Evolutionary conservation across 2,797 vertebrate genomes (phyloP).

Genomic region (Xerus rutilus): DNA sequence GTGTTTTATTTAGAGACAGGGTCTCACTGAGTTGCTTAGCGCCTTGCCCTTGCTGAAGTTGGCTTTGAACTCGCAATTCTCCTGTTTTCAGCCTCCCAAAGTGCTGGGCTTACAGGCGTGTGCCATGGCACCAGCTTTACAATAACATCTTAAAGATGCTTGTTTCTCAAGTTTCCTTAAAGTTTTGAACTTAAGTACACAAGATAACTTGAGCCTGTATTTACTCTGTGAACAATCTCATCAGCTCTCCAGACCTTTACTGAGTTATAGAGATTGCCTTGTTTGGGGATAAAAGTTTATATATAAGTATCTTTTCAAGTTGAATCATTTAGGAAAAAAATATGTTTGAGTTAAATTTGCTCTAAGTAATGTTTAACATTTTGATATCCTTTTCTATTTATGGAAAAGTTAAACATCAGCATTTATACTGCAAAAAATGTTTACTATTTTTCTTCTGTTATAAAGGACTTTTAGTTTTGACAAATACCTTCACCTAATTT

Average conservation of each 20-base stretch:
- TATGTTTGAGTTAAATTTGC: conserved; percentile 10
- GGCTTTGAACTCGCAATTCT: too few relatives aligned
- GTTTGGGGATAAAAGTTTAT: background rate
- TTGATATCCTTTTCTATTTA: conserved; percentile 19
- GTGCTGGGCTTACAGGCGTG: too few relatives aligned
- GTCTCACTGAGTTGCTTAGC: too few relatives aligned
- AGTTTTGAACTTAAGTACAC: background rate
- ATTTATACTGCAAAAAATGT: background rate
- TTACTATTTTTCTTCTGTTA: background rate
- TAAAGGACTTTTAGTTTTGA: conserved; percentile 28
- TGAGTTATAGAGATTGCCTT: background rate
- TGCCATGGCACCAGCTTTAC: too few relatives aligned
- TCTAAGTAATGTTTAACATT: conserved; percentile 31
- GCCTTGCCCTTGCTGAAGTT: too few relatives aligned
- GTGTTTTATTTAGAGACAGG: too few relatives aligned
- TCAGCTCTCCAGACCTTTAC: background rate
- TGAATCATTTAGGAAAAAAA: background rate
- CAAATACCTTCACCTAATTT: background rate
- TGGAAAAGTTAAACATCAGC: background rate
- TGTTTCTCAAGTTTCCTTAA: background rate
- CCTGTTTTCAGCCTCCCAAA: too few relatives aligned
- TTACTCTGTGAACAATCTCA: conserved; percentile 34
- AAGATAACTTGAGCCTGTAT: background rate
- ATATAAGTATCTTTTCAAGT: conserved; percentile 27
- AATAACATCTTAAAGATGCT: background rate